Evolutionary conservation across 2,888 invertebrate species (phyloP).

Genomic region (Acheta domesticus): DNA sequence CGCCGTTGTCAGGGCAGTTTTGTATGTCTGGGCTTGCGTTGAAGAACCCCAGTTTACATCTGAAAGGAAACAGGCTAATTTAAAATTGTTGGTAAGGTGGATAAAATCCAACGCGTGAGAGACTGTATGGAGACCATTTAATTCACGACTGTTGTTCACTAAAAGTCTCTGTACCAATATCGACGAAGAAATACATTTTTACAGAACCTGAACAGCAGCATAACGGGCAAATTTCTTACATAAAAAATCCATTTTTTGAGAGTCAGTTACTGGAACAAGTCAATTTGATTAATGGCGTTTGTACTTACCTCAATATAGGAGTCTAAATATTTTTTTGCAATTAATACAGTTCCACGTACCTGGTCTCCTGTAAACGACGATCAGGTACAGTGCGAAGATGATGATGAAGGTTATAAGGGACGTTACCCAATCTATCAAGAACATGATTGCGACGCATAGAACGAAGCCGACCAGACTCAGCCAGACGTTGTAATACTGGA

Average conservation of each 20-base stretch:
- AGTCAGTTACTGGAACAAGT: too few species aligned
- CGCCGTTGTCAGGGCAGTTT: slow-evolving; percentile 81
- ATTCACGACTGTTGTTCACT: too few species aligned
- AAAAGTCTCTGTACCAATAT: too few species aligned
- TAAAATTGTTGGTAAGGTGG: neutral
- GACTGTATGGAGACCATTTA: too few species aligned
- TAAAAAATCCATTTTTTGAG: too few species aligned
- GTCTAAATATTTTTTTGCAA: too few species aligned
- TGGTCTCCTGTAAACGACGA: slow-evolving; percentile 90
- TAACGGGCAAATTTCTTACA: too few species aligned
- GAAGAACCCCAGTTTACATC: slow-evolving; percentile 89
- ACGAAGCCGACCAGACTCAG: slow-evolving; percentile 78
- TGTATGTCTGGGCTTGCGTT: slow-evolving; percentile 94
- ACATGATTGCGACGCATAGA: slow-evolving; percentile 85
- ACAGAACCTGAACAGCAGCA: too few species aligned
- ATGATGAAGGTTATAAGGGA: slow-evolving; percentile 88
- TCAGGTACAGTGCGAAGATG: slow-evolving; percentile 83
- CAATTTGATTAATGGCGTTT: too few species aligned
- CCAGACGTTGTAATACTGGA: slow-evolving; percentile 90
- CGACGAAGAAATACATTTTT: too few species aligned
- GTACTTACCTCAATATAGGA: too few species aligned
- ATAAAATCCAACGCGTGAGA: too few species aligned
- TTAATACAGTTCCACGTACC: slow-evolving; percentile 51
- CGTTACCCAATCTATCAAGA: slow-evolving; percentile 88
- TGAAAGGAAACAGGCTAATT: slow-evolving; percentile 31